These are phyloP conservation scores for Tethea ocularis DNA, from an alignment of 2,888 invertebrate species.

Conservation along the genomic window DNA sequence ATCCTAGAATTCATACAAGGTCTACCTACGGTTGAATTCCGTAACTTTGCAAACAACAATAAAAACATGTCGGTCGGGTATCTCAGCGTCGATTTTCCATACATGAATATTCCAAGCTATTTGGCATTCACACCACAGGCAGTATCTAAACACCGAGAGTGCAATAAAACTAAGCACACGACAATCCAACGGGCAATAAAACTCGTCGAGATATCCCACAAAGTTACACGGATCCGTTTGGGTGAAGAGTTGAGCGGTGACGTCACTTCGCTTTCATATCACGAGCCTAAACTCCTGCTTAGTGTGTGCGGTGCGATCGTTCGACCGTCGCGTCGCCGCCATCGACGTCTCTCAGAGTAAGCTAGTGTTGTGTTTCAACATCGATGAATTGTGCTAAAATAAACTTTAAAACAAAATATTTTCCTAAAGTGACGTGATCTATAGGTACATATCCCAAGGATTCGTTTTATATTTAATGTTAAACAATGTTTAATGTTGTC, in stretches of 20 bases:
- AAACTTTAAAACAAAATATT: not conserved
- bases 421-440: too few relatives aligned
- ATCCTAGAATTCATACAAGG: conserved; percentile 25
- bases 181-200: conserved; percentile 75
- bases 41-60: conserved; percentile 55
- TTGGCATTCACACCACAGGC: conserved; percentile 62
- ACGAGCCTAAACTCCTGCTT: conserved; percentile 68
- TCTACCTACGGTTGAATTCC: conserved; percentile 17
- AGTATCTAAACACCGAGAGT: conserved; percentile 67
- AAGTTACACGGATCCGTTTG: conserved; percentile 48
- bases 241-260: conserved; percentile 51
- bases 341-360: conserved; percentile 23
- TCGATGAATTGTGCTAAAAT: conserved; percentile 20
- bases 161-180: conserved; percentile 80
- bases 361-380: conserved; percentile 27
- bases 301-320: conserved; percentile 36
- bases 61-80: conserved; percentile 49
- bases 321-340: conserved; percentile 33
- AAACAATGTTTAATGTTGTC: too few relatives aligned
- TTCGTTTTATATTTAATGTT: too few relatives aligned
- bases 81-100: conserved; percentile 55
- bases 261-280: conserved; percentile 78
- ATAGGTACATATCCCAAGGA: too few relatives aligned
- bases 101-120: conserved; percentile 71
- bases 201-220: conserved; percentile 49